These are phyloP conservation scores for Poecilobothrus nobilitatus DNA, from an alignment of 2,888 invertebrate species.

Conservation along the genomic window DNA sequence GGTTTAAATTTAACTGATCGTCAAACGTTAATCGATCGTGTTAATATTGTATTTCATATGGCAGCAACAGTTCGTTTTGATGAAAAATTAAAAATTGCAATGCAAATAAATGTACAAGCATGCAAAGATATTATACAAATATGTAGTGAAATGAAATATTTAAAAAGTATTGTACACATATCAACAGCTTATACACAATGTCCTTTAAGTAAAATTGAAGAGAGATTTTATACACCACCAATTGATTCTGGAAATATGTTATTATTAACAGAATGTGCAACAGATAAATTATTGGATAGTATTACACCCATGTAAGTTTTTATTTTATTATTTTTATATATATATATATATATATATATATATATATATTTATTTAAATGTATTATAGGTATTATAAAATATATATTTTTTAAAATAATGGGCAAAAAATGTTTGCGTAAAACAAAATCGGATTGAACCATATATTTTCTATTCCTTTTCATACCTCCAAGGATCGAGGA, in stretches of 20 bases:
- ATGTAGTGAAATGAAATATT: slow-evolving; percentile 52
- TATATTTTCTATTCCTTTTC: too few species aligned
- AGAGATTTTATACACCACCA: slow-evolving; percentile 49
- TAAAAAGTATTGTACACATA: slow-evolving; percentile 49
- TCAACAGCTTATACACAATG: slow-evolving; percentile 55
- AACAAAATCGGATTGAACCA: too few species aligned
- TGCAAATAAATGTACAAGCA: slow-evolving; percentile 64
- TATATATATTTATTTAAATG: not conserved
- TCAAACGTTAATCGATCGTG: slow-evolving; percentile 44
- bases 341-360: slow-evolving; percentile 2
- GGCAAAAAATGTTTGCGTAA: too few species aligned
- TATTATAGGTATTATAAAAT: not conserved
- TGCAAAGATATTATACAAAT: slow-evolving; percentile 57
- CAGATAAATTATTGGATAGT: slow-evolving; percentile 47
- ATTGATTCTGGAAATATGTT: slow-evolving; percentile 47
- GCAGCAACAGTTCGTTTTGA: slow-evolving; percentile 59
- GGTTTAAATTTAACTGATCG: slow-evolving; percentile 47
- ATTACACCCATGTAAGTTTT: slow-evolving; percentile 49
- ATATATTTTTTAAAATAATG: too few species aligned
- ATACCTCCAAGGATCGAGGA: too few species aligned
- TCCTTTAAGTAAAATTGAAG: slow-evolving; percentile 44
- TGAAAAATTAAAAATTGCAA: slow-evolving; percentile 62
- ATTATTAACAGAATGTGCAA: slow-evolving; percentile 47
- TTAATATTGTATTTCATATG: slow-evolving; percentile 50
- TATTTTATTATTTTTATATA: slow-evolving; percentile 20